A percentile compares a stretch with the other conserved stretches of the same genome.
phyloP scores from a whole-genome alignment of 1,140 invertebrate species.

The Latrodectus geometricus region DNA sequence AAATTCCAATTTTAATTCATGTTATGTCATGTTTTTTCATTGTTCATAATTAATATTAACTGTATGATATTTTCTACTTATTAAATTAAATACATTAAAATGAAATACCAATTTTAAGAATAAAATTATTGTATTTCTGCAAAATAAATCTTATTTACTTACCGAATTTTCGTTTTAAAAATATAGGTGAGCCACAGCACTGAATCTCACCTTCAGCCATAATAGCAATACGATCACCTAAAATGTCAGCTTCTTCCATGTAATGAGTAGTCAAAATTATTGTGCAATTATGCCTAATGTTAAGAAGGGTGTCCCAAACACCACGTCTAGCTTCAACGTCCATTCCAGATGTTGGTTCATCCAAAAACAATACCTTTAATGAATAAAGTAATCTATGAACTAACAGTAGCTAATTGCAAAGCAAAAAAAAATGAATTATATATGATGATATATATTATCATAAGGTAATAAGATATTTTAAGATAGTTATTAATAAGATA shows the following conservation, averaged over 20 bases:
- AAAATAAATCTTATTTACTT: slow-evolving; percentile 16
- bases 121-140: too few species aligned
- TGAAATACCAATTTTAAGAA: too few species aligned
- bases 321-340: slow-evolving; percentile 74
- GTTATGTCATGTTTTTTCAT: too few species aligned
- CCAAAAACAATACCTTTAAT: slow-evolving; percentile 68
- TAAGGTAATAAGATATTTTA: too few species aligned
- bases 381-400: not conserved
- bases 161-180: slow-evolving; percentile 73
- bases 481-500: too few species aligned
- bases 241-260: slow-evolving; percentile 94
- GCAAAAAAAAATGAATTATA: too few species aligned
- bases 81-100: too few species aligned
- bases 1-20: too few species aligned
- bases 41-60: too few species aligned
- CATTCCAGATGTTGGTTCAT: slow-evolving; percentile 70
- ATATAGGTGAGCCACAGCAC: slow-evolving; percentile 72
- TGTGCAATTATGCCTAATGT: slow-evolving; percentile 72
- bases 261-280: slow-evolving; percentile 96
- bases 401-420: too few species aligned
- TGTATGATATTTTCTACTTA: too few species aligned
- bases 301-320: slow-evolving; percentile 74
- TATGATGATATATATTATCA: too few species aligned
- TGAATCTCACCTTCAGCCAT: slow-evolving; percentile 72
- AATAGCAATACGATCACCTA: slow-evolving; percentile 74